phyloP scores from a whole-genome alignment of 2,113 vertebrate genomes.

The Ailuropoda melanoleuca region DNA sequence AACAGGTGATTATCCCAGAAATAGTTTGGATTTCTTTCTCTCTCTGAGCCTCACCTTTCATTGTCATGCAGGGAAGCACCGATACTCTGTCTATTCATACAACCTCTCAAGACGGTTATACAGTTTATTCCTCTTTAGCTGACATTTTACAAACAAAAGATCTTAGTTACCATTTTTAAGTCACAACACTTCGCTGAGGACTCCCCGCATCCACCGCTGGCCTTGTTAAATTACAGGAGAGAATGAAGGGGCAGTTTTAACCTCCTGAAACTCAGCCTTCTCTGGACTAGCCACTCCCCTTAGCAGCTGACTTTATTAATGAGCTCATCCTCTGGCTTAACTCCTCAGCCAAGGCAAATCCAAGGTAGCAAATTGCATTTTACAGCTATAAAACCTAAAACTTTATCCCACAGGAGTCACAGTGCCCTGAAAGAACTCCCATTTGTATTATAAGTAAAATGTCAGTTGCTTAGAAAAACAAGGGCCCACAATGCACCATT shows the following conservation, averaged over 20 bases:
- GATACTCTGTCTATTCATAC: not conserved
- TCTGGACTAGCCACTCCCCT: not conserved
- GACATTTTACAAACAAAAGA: slow-evolving; percentile 7
- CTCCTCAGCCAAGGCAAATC: slow-evolving; percentile 14
- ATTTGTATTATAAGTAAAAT: not conserved
- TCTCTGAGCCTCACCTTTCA: not conserved
- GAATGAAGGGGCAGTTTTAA: slow-evolving; percentile 1
- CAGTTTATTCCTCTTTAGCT: not conserved
- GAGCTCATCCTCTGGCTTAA: slow-evolving; percentile 30
- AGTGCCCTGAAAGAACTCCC: not conserved
- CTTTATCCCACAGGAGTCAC: not conserved
- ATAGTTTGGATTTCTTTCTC: not conserved
- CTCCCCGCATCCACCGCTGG: not conserved
- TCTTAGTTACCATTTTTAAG: not conserved
- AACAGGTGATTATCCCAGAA: not conserved
- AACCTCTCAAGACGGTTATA: not conserved
- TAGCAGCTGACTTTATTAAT: slow-evolving; percentile 2
- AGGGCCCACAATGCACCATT: not conserved
- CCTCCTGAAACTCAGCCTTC: not conserved
- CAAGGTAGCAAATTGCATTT: slow-evolving; percentile 8
- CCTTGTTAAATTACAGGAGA: not conserved
- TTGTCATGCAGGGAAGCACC: not conserved
- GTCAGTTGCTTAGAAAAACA: slow-evolving; percentile 20
- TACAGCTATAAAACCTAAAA: slow-evolving; percentile 1
- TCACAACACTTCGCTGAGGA: not conserved